phyloP scores from a whole-genome alignment of 2,888 invertebrate genomes.

The Lissonota sp. region DNA sequence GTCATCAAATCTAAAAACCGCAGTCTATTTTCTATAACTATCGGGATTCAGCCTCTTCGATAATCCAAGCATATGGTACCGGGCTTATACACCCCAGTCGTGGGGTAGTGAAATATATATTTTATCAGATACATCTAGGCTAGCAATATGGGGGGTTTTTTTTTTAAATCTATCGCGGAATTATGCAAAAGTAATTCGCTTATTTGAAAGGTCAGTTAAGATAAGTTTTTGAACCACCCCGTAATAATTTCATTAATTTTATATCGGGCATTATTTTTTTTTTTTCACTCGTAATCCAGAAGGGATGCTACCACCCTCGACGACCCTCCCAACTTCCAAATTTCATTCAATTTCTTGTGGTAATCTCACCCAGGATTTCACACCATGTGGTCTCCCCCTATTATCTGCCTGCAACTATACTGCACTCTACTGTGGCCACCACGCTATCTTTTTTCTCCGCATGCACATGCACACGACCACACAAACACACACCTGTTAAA shows the following conservation, averaged over 20 bases:
- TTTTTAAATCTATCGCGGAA: constrained; percentile 35
- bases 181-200: constrained; percentile 61
- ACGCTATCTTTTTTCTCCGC: constrained; percentile 51
- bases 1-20: constrained; percentile 19
- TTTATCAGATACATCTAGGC: constrained; percentile 28
- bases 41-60: constrained; percentile 29
- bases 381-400: constrained; percentile 46
- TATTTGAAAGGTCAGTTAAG: constrained; percentile 39
- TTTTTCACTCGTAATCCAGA: constrained; percentile 39
- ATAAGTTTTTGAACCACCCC: constrained; percentile 52
- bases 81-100: background rate
- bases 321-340: constrained; percentile 51
- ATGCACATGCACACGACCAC: constrained; percentile 42
- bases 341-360: constrained; percentile 52
- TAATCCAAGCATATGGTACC: constrained; percentile 52
- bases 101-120: constrained; percentile 21
- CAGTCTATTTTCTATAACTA: constrained; percentile 44
- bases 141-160: background rate
- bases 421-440: constrained; percentile 10
- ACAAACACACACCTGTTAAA: constrained; percentile 55
- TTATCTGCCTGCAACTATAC: constrained; percentile 30
- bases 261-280: constrained; percentile 55
- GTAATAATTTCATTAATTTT: constrained; percentile 54
- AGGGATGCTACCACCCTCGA: constrained; percentile 27
- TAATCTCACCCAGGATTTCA: constrained; percentile 46